Percentiles rank a stretch among this genome's conserved stretches.
Conservation (phyloP, 1,140 invertebrate genomes). For the Drosophila baimaii region DNA sequence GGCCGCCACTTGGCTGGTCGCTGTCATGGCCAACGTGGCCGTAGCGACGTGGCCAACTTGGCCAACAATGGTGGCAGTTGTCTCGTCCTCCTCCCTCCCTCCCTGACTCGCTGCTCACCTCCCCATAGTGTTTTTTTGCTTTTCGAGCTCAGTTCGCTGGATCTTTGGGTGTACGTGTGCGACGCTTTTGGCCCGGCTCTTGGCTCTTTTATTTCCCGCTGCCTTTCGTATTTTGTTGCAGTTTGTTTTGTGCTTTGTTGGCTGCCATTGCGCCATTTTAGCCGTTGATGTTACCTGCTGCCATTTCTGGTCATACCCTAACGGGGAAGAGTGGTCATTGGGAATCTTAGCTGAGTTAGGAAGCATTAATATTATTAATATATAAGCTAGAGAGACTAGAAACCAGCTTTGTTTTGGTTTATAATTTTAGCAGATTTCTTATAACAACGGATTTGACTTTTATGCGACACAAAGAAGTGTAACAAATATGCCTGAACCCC, state of each 20-base stretch:
- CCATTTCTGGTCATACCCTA: slow-evolving; percentile 23
- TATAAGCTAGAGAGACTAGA: not conserved
- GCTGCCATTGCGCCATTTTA: slow-evolving; percentile 56
- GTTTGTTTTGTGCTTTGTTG: slow-evolving; percentile 61
- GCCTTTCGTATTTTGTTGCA: slow-evolving; percentile 51
- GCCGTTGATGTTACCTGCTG: slow-evolving; percentile 49
- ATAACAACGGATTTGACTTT: too few relatives aligned
- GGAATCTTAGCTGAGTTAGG: not conserved
- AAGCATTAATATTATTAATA: not conserved
- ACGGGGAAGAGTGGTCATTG: not conserved
- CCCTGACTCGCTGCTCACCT: not conserved
- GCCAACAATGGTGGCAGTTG: slow-evolving; percentile 43
- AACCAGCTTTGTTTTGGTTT: too few relatives aligned
- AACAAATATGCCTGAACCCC: too few relatives aligned
- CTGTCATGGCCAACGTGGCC: slow-evolving; percentile 55
- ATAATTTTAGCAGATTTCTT: too few relatives aligned
- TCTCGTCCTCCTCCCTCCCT: not conserved
- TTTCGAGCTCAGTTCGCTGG: slow-evolving; percentile 49
- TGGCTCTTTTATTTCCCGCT: slow-evolving; percentile 39
- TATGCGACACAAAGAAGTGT: too few relatives aligned
- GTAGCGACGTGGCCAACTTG: slow-evolving; percentile 39
- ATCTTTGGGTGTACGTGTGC: slow-evolving; percentile 46
- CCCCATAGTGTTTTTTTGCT: slow-evolving; percentile 41
- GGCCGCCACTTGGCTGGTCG: slow-evolving; percentile 67
- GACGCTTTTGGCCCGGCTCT: slow-evolving; percentile 17